phyloP scores from a whole-genome alignment of 2,888 invertebrate genomes.

The Campopleginae sp. region DNA sequence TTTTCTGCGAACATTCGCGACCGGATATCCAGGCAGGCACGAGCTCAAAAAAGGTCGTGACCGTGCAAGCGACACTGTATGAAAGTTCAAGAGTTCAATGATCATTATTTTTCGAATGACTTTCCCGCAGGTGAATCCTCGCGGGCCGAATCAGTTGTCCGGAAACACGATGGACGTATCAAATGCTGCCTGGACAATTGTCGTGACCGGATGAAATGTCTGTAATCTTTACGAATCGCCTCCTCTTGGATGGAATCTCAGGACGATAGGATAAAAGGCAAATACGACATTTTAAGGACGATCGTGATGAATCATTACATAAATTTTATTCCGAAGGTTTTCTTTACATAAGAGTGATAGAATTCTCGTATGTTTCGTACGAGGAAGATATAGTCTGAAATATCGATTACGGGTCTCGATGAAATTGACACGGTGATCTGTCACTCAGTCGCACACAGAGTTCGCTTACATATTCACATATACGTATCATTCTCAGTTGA shows the following conservation, averaged over 20 bases:
- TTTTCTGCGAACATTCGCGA: neutral
- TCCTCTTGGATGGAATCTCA: neutral
- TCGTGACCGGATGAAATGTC: neutral
- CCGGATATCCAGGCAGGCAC: neutral
- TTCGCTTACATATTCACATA: constrained; percentile 24
- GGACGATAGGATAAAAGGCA: neutral
- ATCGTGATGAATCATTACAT: constrained; percentile 27
- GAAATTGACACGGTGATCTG: constrained; percentile 81
- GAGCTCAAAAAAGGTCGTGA: neutral
- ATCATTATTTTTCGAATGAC: neutral
- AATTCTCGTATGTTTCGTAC: constrained; percentile 67
- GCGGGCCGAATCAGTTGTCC: neutral
- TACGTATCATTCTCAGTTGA: constrained; percentile 15
- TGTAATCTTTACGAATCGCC: neutral
- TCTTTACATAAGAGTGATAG: constrained; percentile 37
- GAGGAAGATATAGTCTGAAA: constrained; percentile 76
- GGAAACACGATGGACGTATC: neutral
- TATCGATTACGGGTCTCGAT: constrained; percentile 75
- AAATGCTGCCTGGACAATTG: too few species aligned
- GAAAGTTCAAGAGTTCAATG: constrained; percentile 1
- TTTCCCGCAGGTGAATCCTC: constrained; percentile 3
- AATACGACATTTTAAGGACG: neutral
- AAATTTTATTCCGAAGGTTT: constrained; percentile 13
- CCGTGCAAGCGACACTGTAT: neutral
- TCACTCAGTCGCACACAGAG: constrained; percentile 71